Evolutionary conservation across 2,888 invertebrate species (phyloP), one percentile per base, ranked within the genome.

Genomic region (Mactromeris polynyma): DNA sequence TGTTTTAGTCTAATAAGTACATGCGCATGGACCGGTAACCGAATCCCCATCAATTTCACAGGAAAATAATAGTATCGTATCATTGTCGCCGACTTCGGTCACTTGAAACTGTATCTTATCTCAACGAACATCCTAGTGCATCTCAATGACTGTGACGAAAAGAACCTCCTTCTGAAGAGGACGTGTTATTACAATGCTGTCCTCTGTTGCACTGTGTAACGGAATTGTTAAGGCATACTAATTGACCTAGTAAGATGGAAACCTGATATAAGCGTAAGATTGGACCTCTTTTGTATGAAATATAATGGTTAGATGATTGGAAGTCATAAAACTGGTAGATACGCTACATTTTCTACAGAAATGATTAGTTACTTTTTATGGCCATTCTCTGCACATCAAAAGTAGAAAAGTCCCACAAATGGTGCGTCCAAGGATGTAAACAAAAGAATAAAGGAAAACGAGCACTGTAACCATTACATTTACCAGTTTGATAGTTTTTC

Each of bases 51-150:
- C 17, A 73, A 33, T 73, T 69, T 73, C 36, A 73, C 73, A 73
- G 17, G 33, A 6, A 36, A 73, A 73, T 73, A 73, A 36, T 73
- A 73, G 73, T 73, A 73, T 73, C 73, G 36, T 36, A 73, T 73
- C 36, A 33, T 73, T 36, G 36, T 17, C 73, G 73, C 73, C 36
- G 36, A 85, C 31, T 36, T 81, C 36, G 73, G 36, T 58, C 81
- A 79, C 40, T 79, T 77, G 84, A 84, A 84, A 86, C 58, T 73
- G 36, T 84, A 78, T 85, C 89, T 90, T 90, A 90, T 90, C 89
- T 85, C 26, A 40, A 46, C 40, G 31, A 82, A 46, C 85, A 90
- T 90, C 87, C 85, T 4, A 80, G 89, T 90, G 79, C 89, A 83
- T 90, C 85, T 82, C 83, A 90, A 90, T 87, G 82, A 90, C 54